Evolutionary conservation across 1,140 invertebrate genomes (phyloP).

Genomic region (Drosophila triauraria): DNA sequence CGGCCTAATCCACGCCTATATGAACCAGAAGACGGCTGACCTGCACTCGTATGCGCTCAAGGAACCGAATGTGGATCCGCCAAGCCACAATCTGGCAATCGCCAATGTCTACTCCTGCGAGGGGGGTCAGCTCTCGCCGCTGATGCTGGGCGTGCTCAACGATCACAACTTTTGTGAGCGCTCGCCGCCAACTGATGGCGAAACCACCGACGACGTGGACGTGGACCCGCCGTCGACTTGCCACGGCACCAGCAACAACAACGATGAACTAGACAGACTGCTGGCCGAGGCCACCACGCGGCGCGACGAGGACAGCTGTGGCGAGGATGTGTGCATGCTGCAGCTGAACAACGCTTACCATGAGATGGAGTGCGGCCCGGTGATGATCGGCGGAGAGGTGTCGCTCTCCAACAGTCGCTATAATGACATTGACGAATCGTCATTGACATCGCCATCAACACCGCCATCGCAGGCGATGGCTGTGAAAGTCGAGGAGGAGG

Average conservation of each 20-base stretch:
- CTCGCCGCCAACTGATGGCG: not conserved
- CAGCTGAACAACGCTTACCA: not conserved
- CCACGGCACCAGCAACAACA: not conserved
- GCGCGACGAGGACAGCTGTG: not conserved
- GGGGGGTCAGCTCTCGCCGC: constrained; percentile 22
- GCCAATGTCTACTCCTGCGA: constrained; percentile 48
- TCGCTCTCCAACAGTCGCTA: constrained; percentile 38
- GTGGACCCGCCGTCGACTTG: not conserved
- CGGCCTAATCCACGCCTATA: constrained; percentile 68
- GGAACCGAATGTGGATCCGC: constrained; percentile 55
- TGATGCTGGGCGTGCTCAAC: constrained; percentile 52
- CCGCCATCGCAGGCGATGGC: not conserved
- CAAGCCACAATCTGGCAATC: constrained; percentile 45
- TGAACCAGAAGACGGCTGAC: constrained; percentile 75
- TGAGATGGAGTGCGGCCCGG: constrained; percentile 32
- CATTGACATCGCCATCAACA: not conserved
- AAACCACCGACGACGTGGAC: constrained; percentile 19
- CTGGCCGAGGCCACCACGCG: constrained; percentile 26
- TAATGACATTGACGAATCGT: constrained; percentile 5
- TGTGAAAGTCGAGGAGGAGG: not conserved
- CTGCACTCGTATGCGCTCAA: constrained; percentile 79
- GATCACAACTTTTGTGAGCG: constrained; percentile 55
- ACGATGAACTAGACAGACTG: constrained; percentile 31
- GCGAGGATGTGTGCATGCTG: constrained; percentile 15
- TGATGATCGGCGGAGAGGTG: constrained; percentile 49